Evolutionary conservation across 2,888 invertebrate genomes (phyloP).

Genomic region (Drosophila peninsularis): DNA sequence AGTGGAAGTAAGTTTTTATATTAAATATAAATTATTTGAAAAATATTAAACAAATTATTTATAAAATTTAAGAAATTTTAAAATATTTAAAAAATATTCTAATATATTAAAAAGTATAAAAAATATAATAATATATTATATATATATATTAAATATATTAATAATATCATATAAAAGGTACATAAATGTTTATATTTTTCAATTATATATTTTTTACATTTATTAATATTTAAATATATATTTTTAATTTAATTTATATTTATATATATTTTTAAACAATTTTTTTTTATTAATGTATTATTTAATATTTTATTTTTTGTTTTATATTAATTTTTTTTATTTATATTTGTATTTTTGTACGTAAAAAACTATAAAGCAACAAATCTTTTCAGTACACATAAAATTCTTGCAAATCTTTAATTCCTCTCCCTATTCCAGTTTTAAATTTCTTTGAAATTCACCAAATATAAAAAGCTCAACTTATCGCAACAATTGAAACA

Average conservation of each 20-base stretch:
- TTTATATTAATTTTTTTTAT: too few relatives aligned
- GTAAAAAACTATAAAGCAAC: too few relatives aligned
- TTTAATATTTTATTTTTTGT: too few relatives aligned
- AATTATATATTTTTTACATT: too few relatives aligned
- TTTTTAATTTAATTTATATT: too few relatives aligned
- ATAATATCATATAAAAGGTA: not conserved
- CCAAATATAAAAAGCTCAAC: not conserved
- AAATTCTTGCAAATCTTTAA: not conserved
- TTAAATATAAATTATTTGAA: not conserved
- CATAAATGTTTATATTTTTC: not conserved
- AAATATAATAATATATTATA: not conserved
- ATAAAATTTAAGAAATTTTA: not conserved
- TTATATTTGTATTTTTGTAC: too few relatives aligned
- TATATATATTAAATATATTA: not conserved
- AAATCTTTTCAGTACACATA: not conserved
- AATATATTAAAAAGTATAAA: not conserved
- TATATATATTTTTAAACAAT: too few relatives aligned
- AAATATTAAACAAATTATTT: too few relatives aligned
- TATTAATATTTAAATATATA: too few relatives aligned
- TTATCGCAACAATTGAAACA: constrained; percentile 5
- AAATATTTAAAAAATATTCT: not conserved
- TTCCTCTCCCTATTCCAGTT: not conserved
- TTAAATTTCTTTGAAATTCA: not conserved
- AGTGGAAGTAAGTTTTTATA: not conserved
- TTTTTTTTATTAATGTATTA: too few relatives aligned